Evolutionary conservation across 2,888 invertebrate species (phyloP).

Genomic region (Linyphia triangularis): DNA sequence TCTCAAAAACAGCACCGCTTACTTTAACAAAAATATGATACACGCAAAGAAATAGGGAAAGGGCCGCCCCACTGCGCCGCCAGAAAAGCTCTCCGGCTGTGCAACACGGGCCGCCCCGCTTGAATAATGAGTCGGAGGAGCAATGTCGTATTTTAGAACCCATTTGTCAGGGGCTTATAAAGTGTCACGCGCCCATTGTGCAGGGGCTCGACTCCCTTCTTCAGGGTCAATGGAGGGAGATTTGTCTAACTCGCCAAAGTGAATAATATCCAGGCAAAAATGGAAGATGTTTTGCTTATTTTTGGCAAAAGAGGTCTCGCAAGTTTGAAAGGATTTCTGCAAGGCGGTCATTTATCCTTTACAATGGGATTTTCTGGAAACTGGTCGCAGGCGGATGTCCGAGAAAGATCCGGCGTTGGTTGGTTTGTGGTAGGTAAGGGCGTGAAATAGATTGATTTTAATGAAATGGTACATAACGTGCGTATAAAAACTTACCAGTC

Average conservation of each 20-base stretch:
- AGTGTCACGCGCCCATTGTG: conserved; percentile 73
- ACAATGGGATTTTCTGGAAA: no score
- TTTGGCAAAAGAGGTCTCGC: no score
- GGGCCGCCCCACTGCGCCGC: conserved; percentile 29
- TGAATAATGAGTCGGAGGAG: conserved; percentile 72
- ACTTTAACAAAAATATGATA: no score
- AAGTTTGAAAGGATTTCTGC: no score
- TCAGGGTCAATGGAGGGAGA: conserved; percentile 73
- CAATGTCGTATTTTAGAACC: conserved; percentile 74
- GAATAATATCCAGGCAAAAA: conserved; percentile 69
- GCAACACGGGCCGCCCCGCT: conserved; percentile 57
- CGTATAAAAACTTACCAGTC: no score
- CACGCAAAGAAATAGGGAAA: conserved; percentile 15
- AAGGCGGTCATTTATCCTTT: no score
- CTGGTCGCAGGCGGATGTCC: no score
- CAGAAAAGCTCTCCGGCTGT: conserved; percentile 41
- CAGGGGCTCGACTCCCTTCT: conserved; percentile 57
- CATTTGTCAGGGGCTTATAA: conserved; percentile 74
- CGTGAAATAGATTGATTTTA: no score
- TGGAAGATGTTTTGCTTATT: conserved; percentile 30
- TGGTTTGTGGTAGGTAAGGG: no score
- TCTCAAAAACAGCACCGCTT: no score
- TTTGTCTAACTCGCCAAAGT: conserved; percentile 75
- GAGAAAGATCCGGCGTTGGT: no score
- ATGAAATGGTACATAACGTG: no score